phyloP scores from a whole-genome alignment of 2,113 vertebrate genomes.

The Carollia perspicillata region DNA sequence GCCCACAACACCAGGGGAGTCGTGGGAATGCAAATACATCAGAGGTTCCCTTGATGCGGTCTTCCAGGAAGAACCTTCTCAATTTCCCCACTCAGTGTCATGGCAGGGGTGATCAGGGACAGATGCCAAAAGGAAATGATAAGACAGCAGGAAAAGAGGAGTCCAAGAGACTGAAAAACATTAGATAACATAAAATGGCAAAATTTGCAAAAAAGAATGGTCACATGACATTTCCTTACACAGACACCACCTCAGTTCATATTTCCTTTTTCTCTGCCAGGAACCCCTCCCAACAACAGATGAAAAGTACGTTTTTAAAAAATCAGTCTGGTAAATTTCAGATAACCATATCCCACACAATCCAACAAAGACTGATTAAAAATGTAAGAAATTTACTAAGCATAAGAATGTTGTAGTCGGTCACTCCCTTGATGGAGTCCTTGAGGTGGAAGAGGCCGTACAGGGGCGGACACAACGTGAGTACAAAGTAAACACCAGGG shows the following conservation, averaged over 20 bases:
- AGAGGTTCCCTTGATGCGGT: not conserved
- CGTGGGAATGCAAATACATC: not conserved
- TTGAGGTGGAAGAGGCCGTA: not conserved
- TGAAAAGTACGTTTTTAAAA: not conserved
- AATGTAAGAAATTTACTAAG: not conserved
- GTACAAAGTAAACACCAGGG: rapidly evolving
- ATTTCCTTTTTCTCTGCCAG: constrained; percentile 26
- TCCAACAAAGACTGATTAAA: not conserved
- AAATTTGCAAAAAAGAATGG: not conserved
- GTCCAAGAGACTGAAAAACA: constrained; percentile 36
- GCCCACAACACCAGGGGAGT: not conserved
- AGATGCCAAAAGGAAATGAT: constrained; percentile 30
- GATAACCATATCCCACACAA: not conserved
- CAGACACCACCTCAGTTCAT: not conserved
- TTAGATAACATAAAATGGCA: not conserved
- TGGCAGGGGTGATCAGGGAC: not conserved
- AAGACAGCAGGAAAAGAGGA: constrained; percentile 56
- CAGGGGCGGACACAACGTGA: not conserved
- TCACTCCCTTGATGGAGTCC: not conserved
- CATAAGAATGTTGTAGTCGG: not conserved
- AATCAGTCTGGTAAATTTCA: not conserved
- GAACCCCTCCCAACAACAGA: not conserved
- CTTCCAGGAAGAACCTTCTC: constrained; percentile 18
- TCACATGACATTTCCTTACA: not conserved
- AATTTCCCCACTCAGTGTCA: not conserved